Evolutionary conservation across 2,888 invertebrate genomes (phyloP).

Genomic region (Hydrotaea cyrtoneurina): DNA sequence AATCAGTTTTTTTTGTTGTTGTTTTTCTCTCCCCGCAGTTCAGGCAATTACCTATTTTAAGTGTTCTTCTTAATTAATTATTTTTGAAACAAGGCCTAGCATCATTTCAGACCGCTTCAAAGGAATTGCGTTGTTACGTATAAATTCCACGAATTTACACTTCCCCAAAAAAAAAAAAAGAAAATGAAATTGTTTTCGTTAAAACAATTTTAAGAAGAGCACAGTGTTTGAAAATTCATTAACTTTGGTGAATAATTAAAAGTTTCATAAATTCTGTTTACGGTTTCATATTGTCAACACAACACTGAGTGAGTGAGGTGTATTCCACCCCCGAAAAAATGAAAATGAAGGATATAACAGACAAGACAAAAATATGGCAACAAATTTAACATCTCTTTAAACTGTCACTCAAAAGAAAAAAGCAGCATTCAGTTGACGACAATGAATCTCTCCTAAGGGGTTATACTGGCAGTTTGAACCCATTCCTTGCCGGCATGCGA

Average conservation of each 20-base stretch:
- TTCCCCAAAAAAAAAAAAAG: too few relatives aligned
- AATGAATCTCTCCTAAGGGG: neutral
- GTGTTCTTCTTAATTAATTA: too few relatives aligned
- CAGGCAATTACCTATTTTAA: too few relatives aligned
- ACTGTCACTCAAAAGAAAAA: constrained; percentile 47
- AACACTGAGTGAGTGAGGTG: neutral
- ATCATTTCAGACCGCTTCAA: too few relatives aligned
- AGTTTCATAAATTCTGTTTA: neutral
- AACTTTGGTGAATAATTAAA: constrained; percentile 2
- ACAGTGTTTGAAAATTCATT: neutral
- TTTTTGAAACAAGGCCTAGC: too few relatives aligned
- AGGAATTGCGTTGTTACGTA: too few relatives aligned
- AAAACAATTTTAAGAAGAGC: neutral
- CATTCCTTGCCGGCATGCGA: too few relatives aligned
- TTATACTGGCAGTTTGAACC: neutral
- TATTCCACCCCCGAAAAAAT: neutral
- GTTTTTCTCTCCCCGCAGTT: too few relatives aligned
- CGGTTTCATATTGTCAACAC: neutral
- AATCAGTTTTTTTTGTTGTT: too few relatives aligned
- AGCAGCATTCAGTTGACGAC: too few relatives aligned
- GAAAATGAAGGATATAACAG: neutral
- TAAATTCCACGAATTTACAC: too few relatives aligned
- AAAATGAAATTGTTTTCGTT: too few relatives aligned
- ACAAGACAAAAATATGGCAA: neutral
- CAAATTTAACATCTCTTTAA: constrained; percentile 36